These are phyloP conservation scores for Drosophila helvetica DNA, from an alignment of 2,888 invertebrate species.

Conservation along the genomic window DNA sequence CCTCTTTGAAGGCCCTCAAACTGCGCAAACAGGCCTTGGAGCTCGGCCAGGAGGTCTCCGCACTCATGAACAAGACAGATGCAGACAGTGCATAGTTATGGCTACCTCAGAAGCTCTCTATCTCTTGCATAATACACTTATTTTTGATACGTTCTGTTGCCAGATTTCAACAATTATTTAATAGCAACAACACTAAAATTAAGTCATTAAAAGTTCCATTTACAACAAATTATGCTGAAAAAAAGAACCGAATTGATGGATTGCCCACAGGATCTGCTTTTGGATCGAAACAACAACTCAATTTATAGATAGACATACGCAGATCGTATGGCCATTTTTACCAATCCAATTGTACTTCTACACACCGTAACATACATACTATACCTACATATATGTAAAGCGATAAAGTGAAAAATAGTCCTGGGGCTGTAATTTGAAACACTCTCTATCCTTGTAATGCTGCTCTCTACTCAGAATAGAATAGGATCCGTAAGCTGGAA, in stretches of 20 bases:
- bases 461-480: conserved; percentile 42
- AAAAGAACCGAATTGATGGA: conserved; percentile 33
- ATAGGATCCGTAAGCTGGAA: conserved; percentile 16
- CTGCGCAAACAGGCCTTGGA: conserved; percentile 86
- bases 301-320: conserved; percentile 21
- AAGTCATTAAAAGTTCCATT: conserved; percentile 73
- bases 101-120: conserved; percentile 62
- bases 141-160: conserved; percentile 76
- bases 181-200: conserved; percentile 48
- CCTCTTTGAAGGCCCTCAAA: conserved; percentile 85
- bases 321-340: conserved; percentile 32
- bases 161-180: conserved; percentile 61
- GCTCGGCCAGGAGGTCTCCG: conserved; percentile 85
- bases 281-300: conserved; percentile 58
- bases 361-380: background rate
- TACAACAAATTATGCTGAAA: conserved; percentile 67
- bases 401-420: conserved; percentile 5
- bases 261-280: conserved; percentile 55
- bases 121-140: conserved; percentile 65
- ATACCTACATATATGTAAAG: background rate
- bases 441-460: conserved; percentile 23
- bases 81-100: conserved; percentile 52
- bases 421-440: conserved; percentile 10
- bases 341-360: conserved; percentile 11
- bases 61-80: conserved; percentile 71